Evolutionary conservation across 2,797 vertebrate species (phyloP), one percentile per base, ranked within the genome.

Genomic region (Rhinatrema bivittatum): DNA sequence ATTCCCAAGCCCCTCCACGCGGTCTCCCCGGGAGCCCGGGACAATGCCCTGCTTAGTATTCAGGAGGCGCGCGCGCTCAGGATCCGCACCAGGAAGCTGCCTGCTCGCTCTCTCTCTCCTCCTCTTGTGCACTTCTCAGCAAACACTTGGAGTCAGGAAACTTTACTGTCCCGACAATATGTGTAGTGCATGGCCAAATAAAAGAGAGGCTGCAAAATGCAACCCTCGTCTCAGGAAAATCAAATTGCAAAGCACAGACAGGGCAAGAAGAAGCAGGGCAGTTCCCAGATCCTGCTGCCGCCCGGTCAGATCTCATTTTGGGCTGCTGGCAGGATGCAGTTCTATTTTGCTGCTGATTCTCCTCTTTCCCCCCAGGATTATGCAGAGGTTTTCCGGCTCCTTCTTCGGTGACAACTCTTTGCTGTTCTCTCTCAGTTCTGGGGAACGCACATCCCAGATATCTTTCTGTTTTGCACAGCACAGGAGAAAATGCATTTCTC

Each of bases 11-110:
- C 65, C 47, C 60, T 60, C 62, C 61, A 56, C 42, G 30, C 68
- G 48, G 69, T 78, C 72, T 72, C 76, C 76, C 72, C 39, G 72
- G 2, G 62, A 74, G 57, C 64, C 13, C 32, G 3, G 49, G 45
- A 77, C 67, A 79, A 81, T 73, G 62, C 32, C 52, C n/a, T 53
- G 76, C 65, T 61, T 67, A 62, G 78, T 46, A 68, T 36, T 47
- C 48, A 24, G 4, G n/a, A n/a, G n/a, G n/a, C 19, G 62, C 10
- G 5, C 42, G 65, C 25, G 50, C 34, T 48, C 49, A 33, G 35
- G 67, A 70, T 54, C n/a, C n/a, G 65, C 68, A 62, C 48, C 60
- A 53, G 33, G 29, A 46, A 20, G 18, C 43, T 39, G 43, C 16
- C 8, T 43, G 29, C 16, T 32, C 46, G 46, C 39, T 43, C 29